Evolutionary conservation across 2,888 invertebrate genomes (phyloP).

Genomic region (Orthonevra nobilis): DNA sequence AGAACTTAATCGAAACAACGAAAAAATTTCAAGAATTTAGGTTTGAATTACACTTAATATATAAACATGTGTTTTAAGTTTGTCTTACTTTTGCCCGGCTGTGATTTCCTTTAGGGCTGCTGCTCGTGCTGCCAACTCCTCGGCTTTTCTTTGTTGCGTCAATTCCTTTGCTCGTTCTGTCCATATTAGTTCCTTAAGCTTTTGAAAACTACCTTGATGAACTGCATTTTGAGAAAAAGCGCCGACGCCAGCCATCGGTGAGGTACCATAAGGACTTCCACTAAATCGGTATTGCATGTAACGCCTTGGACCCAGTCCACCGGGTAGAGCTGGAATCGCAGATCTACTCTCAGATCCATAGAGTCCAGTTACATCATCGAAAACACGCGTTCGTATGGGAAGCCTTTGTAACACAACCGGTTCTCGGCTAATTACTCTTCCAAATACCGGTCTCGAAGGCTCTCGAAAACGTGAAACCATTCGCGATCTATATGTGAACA

Average conservation of each 20-base stretch:
- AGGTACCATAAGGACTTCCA: conserved; percentile 48
- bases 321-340: conserved; percentile 18
- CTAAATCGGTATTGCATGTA: conserved; percentile 74
- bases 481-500: conserved; percentile 76
- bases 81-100: conserved; percentile 82
- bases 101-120: conserved; percentile 84
- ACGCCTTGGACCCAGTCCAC: conserved; percentile 73
- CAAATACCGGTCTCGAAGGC: conserved; percentile 84
- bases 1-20: no score
- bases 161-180: conserved; percentile 89
- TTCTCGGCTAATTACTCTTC: conserved; percentile 86
- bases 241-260: not conserved
- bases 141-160: conserved; percentile 87
- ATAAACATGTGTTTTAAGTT: no score
- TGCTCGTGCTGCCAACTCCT: conserved; percentile 85
- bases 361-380: conserved; percentile 81
- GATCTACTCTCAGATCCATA: conserved; percentile 80
- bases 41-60: no score
- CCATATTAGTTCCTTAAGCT: conserved; percentile 89
- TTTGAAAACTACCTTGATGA: conserved; percentile 83
- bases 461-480: conserved; percentile 79
- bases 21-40: no score
- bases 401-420: conserved; percentile 81
- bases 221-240: conserved; percentile 73
- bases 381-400: conserved; percentile 80